Evolutionary conservation across 2,888 invertebrate species (phyloP), one percentile per base, ranked within the genome.

Genomic region (Bombyx huttoni): DNA sequence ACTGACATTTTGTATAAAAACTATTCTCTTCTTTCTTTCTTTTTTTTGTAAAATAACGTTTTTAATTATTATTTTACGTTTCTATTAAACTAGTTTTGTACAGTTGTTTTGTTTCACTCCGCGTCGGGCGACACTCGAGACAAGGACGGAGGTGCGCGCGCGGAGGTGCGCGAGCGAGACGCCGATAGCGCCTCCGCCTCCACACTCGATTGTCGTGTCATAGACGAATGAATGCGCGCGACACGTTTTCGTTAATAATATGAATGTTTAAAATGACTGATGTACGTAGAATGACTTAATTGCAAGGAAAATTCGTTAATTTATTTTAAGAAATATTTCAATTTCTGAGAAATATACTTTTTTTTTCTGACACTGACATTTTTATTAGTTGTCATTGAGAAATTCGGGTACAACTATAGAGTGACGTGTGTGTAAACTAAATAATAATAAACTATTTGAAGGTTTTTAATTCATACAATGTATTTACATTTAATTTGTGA

Each of bases 401-500:
- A 1, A 40, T 40, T 40, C 24, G 40, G 40, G 7, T 40, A 40
- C 40, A 40, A 34, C 33, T 13, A 49, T 40, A 35, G 40, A 49
- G 13, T 49, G 35, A 49, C 13, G 45, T 40, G 13, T 8, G 13
- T 33, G 13, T n/a, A n/a, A n/a, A n/a, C n/a, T n/a, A n/a, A 40
- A 40, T 9, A 40, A 6, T 40, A 13, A 45, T 8, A 35, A 49
- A 40, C 0, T 3, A 7, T 40, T 7, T 40, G 40, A 40, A 40
- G 6, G 40, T 40, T 7, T 12, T 40, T 40, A 24, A 24, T 24
- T 24, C 24, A 24, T 24, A 24, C 12, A 10, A 40, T 40, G 12
- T 40, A 73, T 75, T 69, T 70, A 75, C 79, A 76, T 84, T 81
- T 84, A 71, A 74, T 86, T 86, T 86, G 86, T 86, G 87, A 86